Evolutionary conservation across 2,797 vertebrate genomes (phyloP).

Genomic region (Lophotriccus pileatus): DNA sequence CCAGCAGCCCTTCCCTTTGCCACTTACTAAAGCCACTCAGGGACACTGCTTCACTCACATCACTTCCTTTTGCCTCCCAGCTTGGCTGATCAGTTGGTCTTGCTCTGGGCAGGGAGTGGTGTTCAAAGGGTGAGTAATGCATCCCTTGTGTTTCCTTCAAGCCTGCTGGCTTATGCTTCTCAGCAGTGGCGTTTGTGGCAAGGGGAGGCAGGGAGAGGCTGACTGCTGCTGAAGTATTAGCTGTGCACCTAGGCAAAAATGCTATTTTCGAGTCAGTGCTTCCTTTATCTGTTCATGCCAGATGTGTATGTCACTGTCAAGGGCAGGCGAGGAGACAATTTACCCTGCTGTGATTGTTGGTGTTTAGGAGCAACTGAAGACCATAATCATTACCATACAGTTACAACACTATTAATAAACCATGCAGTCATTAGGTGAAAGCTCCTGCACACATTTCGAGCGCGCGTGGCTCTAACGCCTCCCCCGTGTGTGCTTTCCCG

Average conservation of each 20-base stretch:
- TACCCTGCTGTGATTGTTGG: not conserved
- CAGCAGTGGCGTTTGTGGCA: not conserved
- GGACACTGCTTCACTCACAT: not conserved
- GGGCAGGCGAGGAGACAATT: not conserved
- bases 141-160: not conserved
- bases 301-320: not conserved
- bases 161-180: not conserved
- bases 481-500: not conserved
- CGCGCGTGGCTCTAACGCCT: not conserved
- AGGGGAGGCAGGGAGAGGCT: not conserved
- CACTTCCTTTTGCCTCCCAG: not conserved
- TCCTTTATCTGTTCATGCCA: not conserved
- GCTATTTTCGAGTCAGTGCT: not conserved
- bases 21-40: not conserved
- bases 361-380: not conserved
- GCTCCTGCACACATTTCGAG: accelerated
- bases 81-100: not conserved
- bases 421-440: not conserved
- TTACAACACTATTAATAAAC: not conserved
- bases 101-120: not conserved
- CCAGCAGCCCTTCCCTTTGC: not conserved
- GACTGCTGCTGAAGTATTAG: not conserved
- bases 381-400: not conserved
- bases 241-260: conserved; percentile 1
- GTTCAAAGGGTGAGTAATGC: conserved; percentile 22